Conservation (phyloP, 1,140 invertebrate species). For the Magallana gigas region DNA sequence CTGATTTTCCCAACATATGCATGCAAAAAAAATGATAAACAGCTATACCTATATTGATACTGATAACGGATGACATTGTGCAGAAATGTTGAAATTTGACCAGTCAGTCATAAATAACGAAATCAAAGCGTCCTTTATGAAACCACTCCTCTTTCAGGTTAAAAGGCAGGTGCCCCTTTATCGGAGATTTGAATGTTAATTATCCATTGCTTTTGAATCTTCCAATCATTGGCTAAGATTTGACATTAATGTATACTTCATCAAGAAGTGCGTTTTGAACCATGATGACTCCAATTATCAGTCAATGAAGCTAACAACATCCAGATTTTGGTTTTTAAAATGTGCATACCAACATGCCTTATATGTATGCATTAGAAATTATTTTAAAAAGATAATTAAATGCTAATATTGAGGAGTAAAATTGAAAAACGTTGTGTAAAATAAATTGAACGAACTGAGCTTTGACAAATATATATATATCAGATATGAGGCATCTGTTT, state of each 20-base stretch:
- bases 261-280: neutral
- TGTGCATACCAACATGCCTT: no score
- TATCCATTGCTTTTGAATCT: neutral
- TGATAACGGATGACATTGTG: neutral
- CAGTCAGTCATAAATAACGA: neutral
- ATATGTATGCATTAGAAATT: neutral
- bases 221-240: neutral
- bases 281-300: neutral
- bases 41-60: no score
- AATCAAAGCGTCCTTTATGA: neutral
- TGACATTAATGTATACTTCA: constrained; percentile 5
- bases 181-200: constrained; percentile 23
- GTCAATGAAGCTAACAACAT: neutral
- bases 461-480: no score
- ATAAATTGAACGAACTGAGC: no score
- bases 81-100: neutral
- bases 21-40: no score
- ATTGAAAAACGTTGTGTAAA: no score
- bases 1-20: no score
- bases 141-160: neutral
- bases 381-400: neutral
- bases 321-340: constrained; percentile 6
- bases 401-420: no score
- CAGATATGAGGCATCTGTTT: no score
- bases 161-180: neutral